Evolutionary conservation across 2,888 invertebrate genomes (phyloP).

Genomic region (Coleophora deauratella): DNA sequence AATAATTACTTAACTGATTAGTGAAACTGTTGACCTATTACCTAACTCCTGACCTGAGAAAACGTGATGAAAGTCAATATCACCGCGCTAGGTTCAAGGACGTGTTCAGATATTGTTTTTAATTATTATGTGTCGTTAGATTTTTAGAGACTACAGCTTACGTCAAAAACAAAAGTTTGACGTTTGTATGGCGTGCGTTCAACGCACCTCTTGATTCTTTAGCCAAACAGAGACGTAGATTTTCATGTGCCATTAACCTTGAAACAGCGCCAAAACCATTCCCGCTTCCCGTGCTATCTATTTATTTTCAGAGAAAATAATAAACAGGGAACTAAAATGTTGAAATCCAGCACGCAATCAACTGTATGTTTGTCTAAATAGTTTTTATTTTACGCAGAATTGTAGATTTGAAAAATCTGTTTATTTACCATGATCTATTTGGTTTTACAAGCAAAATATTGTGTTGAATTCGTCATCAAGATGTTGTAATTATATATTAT

Average conservation of each 20-base stretch:
- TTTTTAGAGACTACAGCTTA: background rate
- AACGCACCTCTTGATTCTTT: slow-evolving; percentile 41
- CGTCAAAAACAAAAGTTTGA: slow-evolving; percentile 29
- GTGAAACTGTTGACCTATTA: too few species aligned
- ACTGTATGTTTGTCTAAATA: slow-evolving; percentile 5
- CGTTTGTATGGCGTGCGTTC: slow-evolving; percentile 39
- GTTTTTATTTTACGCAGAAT: background rate
- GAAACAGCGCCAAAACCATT: slow-evolving; percentile 65
- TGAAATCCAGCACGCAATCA: slow-evolving; percentile 14
- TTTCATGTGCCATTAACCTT: slow-evolving; percentile 53
- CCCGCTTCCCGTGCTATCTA: slow-evolving; percentile 38
- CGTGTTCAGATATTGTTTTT: too few species aligned
- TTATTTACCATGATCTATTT: background rate
- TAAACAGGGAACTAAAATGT: slow-evolving; percentile 29
- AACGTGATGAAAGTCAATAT: too few species aligned
- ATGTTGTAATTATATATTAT: too few species aligned
- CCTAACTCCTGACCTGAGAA: too few species aligned
- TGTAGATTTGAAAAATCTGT: too few species aligned
- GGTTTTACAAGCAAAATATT: too few species aligned
- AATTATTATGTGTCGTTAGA: too few species aligned
- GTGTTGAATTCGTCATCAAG: too few species aligned
- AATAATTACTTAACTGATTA: too few species aligned
- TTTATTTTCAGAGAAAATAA: slow-evolving; percentile 38
- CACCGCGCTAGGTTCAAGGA: too few species aligned
- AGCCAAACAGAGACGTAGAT: slow-evolving; percentile 67